Conservation (phyloP, 2,888 invertebrate genomes). For the Drosophila colorata region DNA sequence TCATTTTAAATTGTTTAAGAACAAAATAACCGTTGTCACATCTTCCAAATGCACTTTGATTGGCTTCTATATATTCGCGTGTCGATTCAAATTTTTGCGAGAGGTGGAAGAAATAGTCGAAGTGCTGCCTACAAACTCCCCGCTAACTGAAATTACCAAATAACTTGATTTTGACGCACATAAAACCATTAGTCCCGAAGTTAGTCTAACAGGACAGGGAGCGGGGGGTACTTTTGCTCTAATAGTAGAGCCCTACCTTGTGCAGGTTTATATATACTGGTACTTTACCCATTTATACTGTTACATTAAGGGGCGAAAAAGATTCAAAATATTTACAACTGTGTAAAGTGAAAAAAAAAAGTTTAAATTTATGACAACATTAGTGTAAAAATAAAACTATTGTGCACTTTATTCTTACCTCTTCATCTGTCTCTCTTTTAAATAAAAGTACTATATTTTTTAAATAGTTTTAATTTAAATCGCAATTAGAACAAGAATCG, state of each 20-base stretch:
- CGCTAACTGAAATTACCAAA: conserved; percentile 18
- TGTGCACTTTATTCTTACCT: no score
- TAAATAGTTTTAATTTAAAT: no score
- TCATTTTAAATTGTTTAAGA: conserved; percentile 49
- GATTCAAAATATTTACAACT: no score
- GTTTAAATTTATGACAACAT: no score
- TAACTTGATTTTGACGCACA: conserved; percentile 25
- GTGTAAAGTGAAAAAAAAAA: no score
- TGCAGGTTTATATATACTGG: background rate
- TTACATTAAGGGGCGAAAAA: background rate
- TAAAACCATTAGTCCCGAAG: background rate
- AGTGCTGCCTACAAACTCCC: background rate
- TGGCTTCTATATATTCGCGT: conserved; percentile 56
- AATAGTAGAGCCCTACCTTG: background rate
- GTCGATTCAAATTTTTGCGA: conserved; percentile 25
- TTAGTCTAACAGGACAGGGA: background rate
- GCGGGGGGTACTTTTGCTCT: background rate
- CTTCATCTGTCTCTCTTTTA: no score
- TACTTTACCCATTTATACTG: background rate
- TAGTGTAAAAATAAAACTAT: no score
- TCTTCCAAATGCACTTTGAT: conserved; percentile 59
- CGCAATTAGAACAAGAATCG: no score
- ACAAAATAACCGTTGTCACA: conserved; percentile 21
- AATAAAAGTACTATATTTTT: no score
- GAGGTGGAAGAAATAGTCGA: conserved; percentile 23